Conservation (phyloP, 2,797 vertebrate species). For the Menidia menidia region DNA sequence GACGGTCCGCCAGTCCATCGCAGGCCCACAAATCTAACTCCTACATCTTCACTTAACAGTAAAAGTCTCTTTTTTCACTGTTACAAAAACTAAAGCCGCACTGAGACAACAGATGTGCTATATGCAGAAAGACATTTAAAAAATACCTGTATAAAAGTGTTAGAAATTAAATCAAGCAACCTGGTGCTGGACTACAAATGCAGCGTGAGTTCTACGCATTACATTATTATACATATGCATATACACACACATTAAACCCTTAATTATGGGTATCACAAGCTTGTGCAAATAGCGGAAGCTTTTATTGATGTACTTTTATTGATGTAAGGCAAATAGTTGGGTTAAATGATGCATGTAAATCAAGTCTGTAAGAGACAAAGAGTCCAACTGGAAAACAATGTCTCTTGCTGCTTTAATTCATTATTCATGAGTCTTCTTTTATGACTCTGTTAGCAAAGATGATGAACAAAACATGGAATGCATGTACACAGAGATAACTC, state of each 20-base stretch:
- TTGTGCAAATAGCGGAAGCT: slow-evolving; percentile 28
- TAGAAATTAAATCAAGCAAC: not conserved
- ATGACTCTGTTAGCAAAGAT: slow-evolving; percentile 55
- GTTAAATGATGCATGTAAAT: slow-evolving; percentile 41
- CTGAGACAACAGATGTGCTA: not conserved
- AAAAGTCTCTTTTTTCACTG: slow-evolving; percentile 25
- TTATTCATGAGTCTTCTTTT: slow-evolving; percentile 70
- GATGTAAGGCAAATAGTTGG: slow-evolving; percentile 22
- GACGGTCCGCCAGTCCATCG: no score
- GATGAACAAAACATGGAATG: slow-evolving; percentile 58
- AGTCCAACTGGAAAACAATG: slow-evolving; percentile 39
- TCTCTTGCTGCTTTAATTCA: slow-evolving; percentile 62
- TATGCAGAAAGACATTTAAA: not conserved
- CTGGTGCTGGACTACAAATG: not conserved
- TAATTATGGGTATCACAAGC: slow-evolving; percentile 30
- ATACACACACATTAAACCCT: slow-evolving; percentile 19
- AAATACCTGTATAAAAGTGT: not conserved
- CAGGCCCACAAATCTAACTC: not conserved
- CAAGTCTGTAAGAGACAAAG: slow-evolving; percentile 42
- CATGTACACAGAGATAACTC: slow-evolving; percentile 55
- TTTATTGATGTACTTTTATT: slow-evolving; percentile 21
- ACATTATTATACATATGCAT: not conserved
- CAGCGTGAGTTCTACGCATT: not conserved
- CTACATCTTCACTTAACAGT: slow-evolving; percentile 26
- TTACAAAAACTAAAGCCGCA: slow-evolving; percentile 16